Percentiles rank a stretch among this genome's conserved stretches.
Evolutionary conservation across 1,140 invertebrate species (phyloP).

Genomic region (Brachionus calyciflorus): DNA sequence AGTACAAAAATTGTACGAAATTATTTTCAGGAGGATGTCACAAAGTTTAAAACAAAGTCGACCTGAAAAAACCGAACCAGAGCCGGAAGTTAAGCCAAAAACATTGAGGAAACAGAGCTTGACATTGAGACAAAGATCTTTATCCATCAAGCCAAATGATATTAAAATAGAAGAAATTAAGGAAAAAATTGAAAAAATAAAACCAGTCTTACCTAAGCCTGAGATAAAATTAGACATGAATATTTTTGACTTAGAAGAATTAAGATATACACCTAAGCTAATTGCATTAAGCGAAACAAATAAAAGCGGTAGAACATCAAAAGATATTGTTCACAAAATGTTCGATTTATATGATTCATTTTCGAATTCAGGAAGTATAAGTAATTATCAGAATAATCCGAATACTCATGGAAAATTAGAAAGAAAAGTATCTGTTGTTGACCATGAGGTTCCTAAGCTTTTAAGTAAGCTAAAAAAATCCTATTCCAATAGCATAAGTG

Average conservation of each 20-base stretch:
- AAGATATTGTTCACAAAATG: constrained; percentile 16
- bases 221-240: constrained; percentile 9
- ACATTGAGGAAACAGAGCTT: not conserved
- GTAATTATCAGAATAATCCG: too few relatives aligned
- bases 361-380: too few relatives aligned
- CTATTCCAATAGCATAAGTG: too few relatives aligned
- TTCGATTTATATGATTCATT: not conserved
- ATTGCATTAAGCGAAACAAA: constrained; percentile 37
- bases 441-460: too few relatives aligned
- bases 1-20: constrained; percentile 12
- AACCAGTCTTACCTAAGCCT: not conserved
- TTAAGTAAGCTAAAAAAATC: too few relatives aligned
- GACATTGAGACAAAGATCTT: not conserved
- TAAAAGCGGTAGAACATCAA: not conserved
- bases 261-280: constrained; percentile 32
- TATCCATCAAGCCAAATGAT: constrained; percentile 10
- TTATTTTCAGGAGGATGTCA: not conserved
- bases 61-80: not conserved
- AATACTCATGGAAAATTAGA: too few relatives aligned
- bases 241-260: constrained; percentile 34
- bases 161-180: not conserved
- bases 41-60: not conserved
- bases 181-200: not conserved
- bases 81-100: not conserved
- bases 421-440: too few relatives aligned